Base-by-base conservation (phyloP, 2,797 vertebrate species). In the Epinephelus awoara region DNA sequence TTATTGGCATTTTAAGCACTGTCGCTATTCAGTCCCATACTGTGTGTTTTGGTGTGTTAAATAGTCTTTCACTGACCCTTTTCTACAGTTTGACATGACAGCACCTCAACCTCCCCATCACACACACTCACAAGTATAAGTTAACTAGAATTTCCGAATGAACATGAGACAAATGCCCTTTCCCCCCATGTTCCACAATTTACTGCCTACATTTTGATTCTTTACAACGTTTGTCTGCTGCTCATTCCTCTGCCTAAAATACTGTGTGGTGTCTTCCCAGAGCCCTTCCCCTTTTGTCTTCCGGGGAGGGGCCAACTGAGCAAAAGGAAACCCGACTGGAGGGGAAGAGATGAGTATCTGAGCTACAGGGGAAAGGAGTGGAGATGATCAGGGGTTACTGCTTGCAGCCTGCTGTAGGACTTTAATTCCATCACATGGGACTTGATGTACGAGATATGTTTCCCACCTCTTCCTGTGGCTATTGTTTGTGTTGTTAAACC, bases 271-370 rank as follows among this genome's bases (percentile, higher is more conserved):
- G 51, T 42, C 11, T 52, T 68, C 7, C 14, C 3, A 21, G 2
- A 80, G 79, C 42, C 85, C 72, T 13, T 58, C 90, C 91, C 70
- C 65, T 72, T 58, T 71, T 75, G 56, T 84, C 40, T 75, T 89
- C 82, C 74, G 18, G 85, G 84, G 88, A 85, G 84, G 86, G 27
- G 29, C 50, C 3, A 70, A 66, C 0, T 15, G 21, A 77, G 51
- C n/a, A 52, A 75, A 79, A 86, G 79, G 77, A 92, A 88, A 77
- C 23, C 1, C 5, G 18, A 15, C 34, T 73, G 11, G 25, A 76
- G 51, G 52, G n/a, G 21, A 2, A 65, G 34, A 79, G 76, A 87
- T 79, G 55, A 84, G 56, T 86, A 77, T 90, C 80, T 74, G 12
- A 77, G 75, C 61, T 18, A 51, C 54, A 15, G 40, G 42, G 54